Conservation (phyloP, 2,888 invertebrate genomes). For the Hymenopus coronatus region DNA sequence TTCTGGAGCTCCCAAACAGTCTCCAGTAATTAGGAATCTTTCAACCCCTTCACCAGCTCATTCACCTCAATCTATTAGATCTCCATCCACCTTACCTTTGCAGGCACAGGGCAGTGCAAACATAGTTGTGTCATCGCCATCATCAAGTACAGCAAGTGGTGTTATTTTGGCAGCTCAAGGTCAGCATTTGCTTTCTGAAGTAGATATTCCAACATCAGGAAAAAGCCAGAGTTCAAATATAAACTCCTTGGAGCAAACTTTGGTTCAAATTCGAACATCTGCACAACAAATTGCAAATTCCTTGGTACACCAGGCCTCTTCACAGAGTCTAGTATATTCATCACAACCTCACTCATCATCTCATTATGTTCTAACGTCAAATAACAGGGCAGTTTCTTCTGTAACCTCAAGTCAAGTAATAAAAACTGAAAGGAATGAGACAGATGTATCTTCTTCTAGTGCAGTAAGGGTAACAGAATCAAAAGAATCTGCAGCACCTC, state of each 20-base stretch:
- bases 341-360: not conserved
- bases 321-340: not conserved
- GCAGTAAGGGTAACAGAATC: not conserved
- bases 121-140: not conserved
- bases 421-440: not conserved
- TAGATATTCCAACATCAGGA: not conserved
- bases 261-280: not conserved
- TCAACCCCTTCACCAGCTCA: constrained; percentile 16
- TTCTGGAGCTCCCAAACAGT: not conserved
- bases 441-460: not conserved
- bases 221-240: not conserved
- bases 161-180: not conserved
- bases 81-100: not conserved
- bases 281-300: not conserved
- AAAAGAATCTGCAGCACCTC: not conserved
- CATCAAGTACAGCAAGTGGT: not conserved
- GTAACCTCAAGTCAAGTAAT: not conserved
- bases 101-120: not conserved
- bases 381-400: not conserved
- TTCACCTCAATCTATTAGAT: constrained; percentile 4
- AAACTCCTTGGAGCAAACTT: not conserved
- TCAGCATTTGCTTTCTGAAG: not conserved
- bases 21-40: constrained; percentile 9
- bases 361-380: not conserved
- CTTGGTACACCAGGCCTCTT: not conserved